Base-by-base conservation (phyloP, 2,888 invertebrate species). In the Cordylochernes scorpioides region DNA sequence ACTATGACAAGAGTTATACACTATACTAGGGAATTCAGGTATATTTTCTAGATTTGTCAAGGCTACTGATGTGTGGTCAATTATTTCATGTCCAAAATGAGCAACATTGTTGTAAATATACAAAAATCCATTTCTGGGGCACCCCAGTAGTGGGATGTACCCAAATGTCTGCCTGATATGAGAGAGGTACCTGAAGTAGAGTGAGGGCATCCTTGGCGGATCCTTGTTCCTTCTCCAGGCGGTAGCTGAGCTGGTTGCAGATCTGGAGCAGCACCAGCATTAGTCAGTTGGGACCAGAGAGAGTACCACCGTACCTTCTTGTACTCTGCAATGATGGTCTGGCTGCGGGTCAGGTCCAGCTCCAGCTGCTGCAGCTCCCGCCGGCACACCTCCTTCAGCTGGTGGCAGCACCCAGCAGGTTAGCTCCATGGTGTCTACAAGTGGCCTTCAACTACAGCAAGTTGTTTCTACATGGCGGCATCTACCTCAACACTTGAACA, bases 281-380 rank as follows among this genome's bases (percentile, higher is more conserved):
- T 10, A 14, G n/a, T 15, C 7, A 15, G 8, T 15, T n/a, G n/a
- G 15, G 3, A 32, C 16, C 30, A 26, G 10, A 16, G 26, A n/a
- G n/a, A n/a, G n/a, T n/a, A n/a, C 21, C 10, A 19, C 27, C 27
- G 6, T 46, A 65, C 65, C 56, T 77, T 69, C 52, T 88, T 80
- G 49, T 88, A 91, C 46, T 91, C 88, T 27, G 70, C 61, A 41
- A 86, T 77, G 24, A 88, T 82, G 12, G 68, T 67, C 24, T 64
- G 61, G 50, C 73, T 74, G 46, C 72, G 65, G 5, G 64, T 61
- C 13, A 38, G 34, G 31, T 42, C 75, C 14, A 62, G 61, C 42
- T 71, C 68, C 2, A 70, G 66, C 43, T 68, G 66, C 12, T 68
- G 64, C 16, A 75, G 63, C 49, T 77, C 73, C 24, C 68, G 57